Conservation (phyloP, 2,113 vertebrate species). For the Carlito syrichta region DNA sequence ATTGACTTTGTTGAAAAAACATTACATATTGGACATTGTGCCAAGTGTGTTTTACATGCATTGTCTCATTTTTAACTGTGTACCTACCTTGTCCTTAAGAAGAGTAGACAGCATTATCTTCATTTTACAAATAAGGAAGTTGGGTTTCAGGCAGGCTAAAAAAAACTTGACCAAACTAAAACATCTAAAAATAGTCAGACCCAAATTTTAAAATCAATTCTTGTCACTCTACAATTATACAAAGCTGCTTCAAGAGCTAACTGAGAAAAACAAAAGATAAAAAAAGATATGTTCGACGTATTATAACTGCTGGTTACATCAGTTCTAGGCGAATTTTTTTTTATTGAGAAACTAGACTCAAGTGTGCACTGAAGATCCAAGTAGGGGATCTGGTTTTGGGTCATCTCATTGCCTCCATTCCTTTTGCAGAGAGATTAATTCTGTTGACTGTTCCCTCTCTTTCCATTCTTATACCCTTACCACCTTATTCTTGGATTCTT, state of each 20-base stretch:
- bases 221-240: neutral
- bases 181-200: neutral
- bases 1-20: neutral
- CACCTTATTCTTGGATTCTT: neutral
- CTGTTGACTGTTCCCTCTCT: neutral
- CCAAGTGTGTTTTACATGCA: neutral
- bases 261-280: neutral
- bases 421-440: neutral
- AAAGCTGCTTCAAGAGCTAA: neutral
- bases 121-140: neutral
- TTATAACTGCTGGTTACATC: neutral
- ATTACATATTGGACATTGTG: neutral
- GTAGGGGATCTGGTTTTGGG: neutral
- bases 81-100: neutral
- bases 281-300: neutral
- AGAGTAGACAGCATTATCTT: neutral
- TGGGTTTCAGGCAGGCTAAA: neutral
- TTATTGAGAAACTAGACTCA: neutral
- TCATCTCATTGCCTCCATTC: rapidly evolving
- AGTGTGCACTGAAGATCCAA: neutral
- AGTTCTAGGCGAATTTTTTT: neutral
- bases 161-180: neutral
- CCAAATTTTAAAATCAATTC: neutral
- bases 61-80: neutral
- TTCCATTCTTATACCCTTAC: neutral